phyloP scores from a whole-genome alignment of 2,797 vertebrate genomes.

The Chaetodon trifasciatus region DNA sequence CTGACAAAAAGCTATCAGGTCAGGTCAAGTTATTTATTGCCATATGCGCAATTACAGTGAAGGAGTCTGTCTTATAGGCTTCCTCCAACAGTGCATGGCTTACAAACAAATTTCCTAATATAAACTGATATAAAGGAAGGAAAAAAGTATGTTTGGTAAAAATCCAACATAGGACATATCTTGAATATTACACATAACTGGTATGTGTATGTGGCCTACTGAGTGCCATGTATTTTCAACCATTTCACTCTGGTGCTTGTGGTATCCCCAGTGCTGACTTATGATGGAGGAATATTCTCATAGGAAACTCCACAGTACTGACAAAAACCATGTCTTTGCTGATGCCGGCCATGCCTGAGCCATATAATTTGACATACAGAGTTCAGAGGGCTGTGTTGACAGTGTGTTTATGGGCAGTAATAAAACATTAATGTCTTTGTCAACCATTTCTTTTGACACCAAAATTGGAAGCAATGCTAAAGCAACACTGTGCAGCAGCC shows the following conservation, averaged over 20 bases:
- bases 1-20: too few relatives aligned
- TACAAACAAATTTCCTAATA: too few relatives aligned
- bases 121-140: too few relatives aligned
- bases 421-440: conserved; percentile 71
- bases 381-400: conserved; percentile 63
- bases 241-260: background rate
- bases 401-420: conserved; percentile 60
- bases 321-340: conserved; percentile 48
- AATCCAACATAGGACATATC: background rate
- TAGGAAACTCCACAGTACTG: conserved; percentile 32
- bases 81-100: too few relatives aligned
- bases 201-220: background rate
- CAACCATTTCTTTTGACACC: conserved; percentile 62
- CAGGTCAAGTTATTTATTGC: too few relatives aligned
- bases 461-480: conserved; percentile 52
- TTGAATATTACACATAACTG: background rate
- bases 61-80: too few relatives aligned
- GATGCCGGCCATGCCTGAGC: conserved; percentile 39
- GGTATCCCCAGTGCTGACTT: conserved; percentile 1
- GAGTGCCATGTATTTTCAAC: conserved; percentile 16
- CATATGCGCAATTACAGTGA: too few relatives aligned
- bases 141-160: background rate
- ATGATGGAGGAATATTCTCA: conserved; percentile 33
- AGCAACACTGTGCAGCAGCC: conserved; percentile 64
- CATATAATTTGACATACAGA: conserved; percentile 60